Evolutionary conservation across 2,797 vertebrate species (phyloP), one percentile per base, ranked within the genome.

Genomic region (Ctenosaura bakeri): DNA sequence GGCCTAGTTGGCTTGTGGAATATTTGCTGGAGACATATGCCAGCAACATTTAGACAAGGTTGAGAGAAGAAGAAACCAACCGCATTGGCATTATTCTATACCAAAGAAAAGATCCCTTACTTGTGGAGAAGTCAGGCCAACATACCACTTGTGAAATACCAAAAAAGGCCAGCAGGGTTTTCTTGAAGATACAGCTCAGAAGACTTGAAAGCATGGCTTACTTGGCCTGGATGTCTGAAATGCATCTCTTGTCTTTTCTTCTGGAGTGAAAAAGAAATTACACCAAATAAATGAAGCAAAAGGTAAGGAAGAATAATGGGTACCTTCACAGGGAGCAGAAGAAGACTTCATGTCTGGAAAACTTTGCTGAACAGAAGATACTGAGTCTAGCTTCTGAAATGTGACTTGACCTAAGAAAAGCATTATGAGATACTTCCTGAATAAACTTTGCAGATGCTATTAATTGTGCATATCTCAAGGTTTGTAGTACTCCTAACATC

Each of bases 301-400:
- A 88, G 83, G 56, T 73, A 54, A 81, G 92, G 83, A 6, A 3
- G 3, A 38, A 83, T n/a, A 0, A 54, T 7, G 2, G 10, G 52
- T 0, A 1, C 22, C 0, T 84, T 29, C n/a, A 88, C 84, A 83
- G 26, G 12, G n/a, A 16, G 6, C 35, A 24, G 13, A 0, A 1
- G 0, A 3, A 69, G 83, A 26, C 88, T 62, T 87, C 64, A 50
- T 85, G 50, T 35, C 84, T 46, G 22, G 76, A 12, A 50, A 52
- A 26, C 69, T 89, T 64, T 29, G 85, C 86, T 92, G 76, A 74
- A 91, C 88, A 87, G 46, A 87, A 46, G 83, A 87, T 59, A 29
- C 59, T 74, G 20, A 56, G 1, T 0, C 22, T 54, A 90, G 74
- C 22, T 87, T 92, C 73, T 62, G 81, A 88, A 32, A 2, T 0